Evolutionary conservation across 2,797 vertebrate species (phyloP), one percentile per base, ranked within the genome.

Genomic region (Gymnoscopelus braueri): DNA sequence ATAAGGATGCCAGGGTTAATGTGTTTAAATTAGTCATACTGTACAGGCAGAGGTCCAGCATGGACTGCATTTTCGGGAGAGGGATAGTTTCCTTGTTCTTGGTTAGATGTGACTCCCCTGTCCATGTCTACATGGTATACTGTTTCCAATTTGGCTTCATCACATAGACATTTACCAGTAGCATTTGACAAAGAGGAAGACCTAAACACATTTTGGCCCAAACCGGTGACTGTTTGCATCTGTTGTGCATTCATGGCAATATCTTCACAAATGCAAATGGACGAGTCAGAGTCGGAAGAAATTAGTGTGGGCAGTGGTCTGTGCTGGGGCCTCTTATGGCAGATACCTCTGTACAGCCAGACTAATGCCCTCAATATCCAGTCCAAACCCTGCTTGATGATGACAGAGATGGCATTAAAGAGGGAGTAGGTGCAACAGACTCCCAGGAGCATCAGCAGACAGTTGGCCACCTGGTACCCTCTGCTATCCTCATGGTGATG

Each of bases 351-450:
- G 10, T 26, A 69, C 44, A 71, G 53, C 58, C 61, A 73, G 29
- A 52, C 63, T 57, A 88, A 23, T 52, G 48, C 58, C 44, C n/a
- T 24, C 60, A 91, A 64, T 24, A 88, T 69, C 85, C 84, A 89
- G 72, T 88, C 85, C 44, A 93, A 64, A 50, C 74, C 82, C 65
- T 85, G 77, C 66, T 84, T 92, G 57, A 92, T 85, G 72, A 93
- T 83, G 51, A 87, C 77, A 49, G 90, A 87, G 56, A 90, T 79
- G 15, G 81, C 47, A 3, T 84, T 93, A 11, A 91, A 91, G 10
- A 93, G 80, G 19, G 89, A 90, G 53, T 91, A 91, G 3, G 88
- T 90, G 67, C 85, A 94, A 67, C 87, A 92, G 11, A 92, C 86
- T 8, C 89, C 89, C 51, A 90, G 64, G 1, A 93, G 73, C 63